Base-by-base conservation (phyloP, 2,113 vertebrate species). In the Stercorarius parasiticus region DNA sequence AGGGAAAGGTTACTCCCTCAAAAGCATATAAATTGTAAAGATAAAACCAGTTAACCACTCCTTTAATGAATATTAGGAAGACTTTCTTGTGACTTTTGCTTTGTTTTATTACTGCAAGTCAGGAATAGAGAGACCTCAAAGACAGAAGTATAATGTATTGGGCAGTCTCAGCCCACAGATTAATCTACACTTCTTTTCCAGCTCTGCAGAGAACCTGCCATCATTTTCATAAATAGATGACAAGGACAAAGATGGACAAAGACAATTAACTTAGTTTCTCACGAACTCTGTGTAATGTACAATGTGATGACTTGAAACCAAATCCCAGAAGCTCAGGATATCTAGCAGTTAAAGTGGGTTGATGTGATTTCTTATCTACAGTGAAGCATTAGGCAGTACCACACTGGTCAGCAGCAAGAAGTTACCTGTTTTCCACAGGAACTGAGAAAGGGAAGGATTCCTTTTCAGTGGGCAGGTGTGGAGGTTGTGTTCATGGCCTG, bases 211-310 rank as follows among this genome's bases (percentile, higher is more conserved):
- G 83, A 55, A 65, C 20, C 17, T 88, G 79, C 69, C 77, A 91
- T 86, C 38, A 76, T 96, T 96, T 95, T 83, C 91, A 73, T 91
- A 95, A 94, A 83, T 47, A 90, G 38, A 93, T 86, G 83, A 94
- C 91, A 98, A 95, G 73, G 86, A 97, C 88, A 92, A 96, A 95
- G 87, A 92, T 65, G 70, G 86, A 94, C 76, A 95, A 77, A 96
- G 65, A 55, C 71, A 96, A 95, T 97, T 96, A 95, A 94, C 58
- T 95, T 61, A 38, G 55, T 93, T 96, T 94, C 82, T 94, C 52
- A 50, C 58, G n/a, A 69, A 73, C 23, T 90, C 78, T 79, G 6
- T 38, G 43, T 76, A 61, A 16, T 15, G 55, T 71, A 74, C 42
- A 77, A 96, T 53, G 52, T 90, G 55, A 84, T 67, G 82, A 78